These are phyloP conservation scores for Onychostoma macrolepis DNA, from an alignment of 2,113 vertebrate species.

Conservation along the genomic window DNA sequence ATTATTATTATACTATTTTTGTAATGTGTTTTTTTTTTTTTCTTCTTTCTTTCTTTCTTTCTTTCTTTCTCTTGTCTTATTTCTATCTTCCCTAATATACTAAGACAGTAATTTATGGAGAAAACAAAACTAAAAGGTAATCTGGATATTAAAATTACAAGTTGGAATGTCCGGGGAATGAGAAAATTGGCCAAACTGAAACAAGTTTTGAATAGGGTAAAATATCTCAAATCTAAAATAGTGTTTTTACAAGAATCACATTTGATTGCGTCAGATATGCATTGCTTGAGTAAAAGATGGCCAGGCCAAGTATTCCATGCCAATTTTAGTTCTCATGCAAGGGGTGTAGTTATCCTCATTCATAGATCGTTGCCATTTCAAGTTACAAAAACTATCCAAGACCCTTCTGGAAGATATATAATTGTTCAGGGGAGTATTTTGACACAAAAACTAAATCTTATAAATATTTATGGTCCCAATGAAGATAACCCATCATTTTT, in stretches of 20 bases:
- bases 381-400: constrained; percentile 21
- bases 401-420: constrained; percentile 21
- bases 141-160: constrained; percentile 14
- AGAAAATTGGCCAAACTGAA: constrained; percentile 31
- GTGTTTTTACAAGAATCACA: constrained; percentile 38
- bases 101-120: background rate
- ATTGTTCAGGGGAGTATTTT: constrained; percentile 18
- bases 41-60: too few species aligned
- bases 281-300: constrained; percentile 4
- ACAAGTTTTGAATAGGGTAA: constrained; percentile 41
- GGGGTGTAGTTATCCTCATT: constrained; percentile 35
- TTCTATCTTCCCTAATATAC: too few species aligned
- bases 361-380: constrained; percentile 37
- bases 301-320: constrained; percentile 37
- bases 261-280: constrained; percentile 14
- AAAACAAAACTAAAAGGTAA: background rate
- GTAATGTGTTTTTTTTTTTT: too few species aligned
- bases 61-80: too few species aligned
- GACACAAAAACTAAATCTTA: constrained; percentile 13
- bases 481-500: background rate
- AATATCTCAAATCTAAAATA: constrained; percentile 41
- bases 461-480: constrained; percentile 2
- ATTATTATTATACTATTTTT: too few species aligned
- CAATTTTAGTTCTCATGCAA: constrained; percentile 20
- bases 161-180: constrained; percentile 33